These are phyloP conservation scores for Pseudorasbora parva DNA, from an alignment of 2,113 vertebrate species.

Conservation along the genomic window DNA sequence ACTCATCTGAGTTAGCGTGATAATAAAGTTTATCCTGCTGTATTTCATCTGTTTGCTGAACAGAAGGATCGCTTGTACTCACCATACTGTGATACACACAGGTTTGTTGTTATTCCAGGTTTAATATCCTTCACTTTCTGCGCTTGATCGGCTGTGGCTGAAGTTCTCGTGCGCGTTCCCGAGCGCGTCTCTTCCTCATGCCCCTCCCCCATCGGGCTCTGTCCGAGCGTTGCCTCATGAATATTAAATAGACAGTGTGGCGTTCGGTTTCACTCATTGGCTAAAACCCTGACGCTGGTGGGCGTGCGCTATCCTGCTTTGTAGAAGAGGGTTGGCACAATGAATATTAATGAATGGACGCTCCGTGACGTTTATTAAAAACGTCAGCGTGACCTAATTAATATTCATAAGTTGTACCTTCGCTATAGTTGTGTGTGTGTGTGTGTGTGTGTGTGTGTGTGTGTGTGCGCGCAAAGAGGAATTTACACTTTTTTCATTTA, in stretches of 20 bases:
- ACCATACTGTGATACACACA: neutral
- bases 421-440: neutral
- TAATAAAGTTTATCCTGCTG: neutral
- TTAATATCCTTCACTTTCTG: constrained; percentile 6
- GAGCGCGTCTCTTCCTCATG: neutral
- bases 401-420: neutral
- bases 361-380: neutral
- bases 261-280: neutral
- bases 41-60: neutral
- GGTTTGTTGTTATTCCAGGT: neutral
- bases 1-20: neutral
- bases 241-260: neutral
- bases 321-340: neutral
- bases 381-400: neutral
- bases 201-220: neutral
- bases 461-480: neutral
- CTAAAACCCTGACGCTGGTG: neutral
- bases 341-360: neutral
- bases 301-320: neutral
- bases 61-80: constrained; percentile 3
- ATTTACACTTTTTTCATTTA: neutral
- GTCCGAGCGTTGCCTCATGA: neutral
- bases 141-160: neutral
- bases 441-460: too few species aligned
- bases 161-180: neutral